A percentile compares a stretch with the other conserved stretches of the same genome.
phyloP scores from a whole-genome alignment of 2,113 vertebrate species.

The Saccopteryx leptura region DNA sequence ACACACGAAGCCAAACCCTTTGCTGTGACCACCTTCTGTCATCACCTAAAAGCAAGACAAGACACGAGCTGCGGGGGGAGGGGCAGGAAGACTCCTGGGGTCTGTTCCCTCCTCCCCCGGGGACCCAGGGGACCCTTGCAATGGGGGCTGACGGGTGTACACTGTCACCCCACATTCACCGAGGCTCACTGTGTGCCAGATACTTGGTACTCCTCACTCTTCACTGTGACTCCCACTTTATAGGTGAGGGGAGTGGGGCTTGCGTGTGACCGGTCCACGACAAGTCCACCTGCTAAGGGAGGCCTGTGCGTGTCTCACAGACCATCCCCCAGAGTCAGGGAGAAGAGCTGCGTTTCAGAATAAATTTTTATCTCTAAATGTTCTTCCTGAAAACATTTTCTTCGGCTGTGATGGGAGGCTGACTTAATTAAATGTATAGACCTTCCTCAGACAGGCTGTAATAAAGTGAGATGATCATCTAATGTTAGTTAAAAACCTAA shows the following conservation, averaged over 20 bases:
- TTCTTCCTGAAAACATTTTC: neutral
- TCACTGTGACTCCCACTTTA: neutral
- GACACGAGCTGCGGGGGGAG: constrained; percentile 82
- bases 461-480: neutral
- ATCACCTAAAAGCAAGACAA: constrained; percentile 94
- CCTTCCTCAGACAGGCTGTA: neutral
- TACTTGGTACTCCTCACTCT: neutral
- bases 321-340: neutral
- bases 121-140: neutral
- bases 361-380: neutral
- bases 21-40: constrained; percentile 97
- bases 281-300: neutral
- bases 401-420: neutral
- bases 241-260: neutral
- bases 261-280: neutral
- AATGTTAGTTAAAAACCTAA: neutral
- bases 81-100: neutral
- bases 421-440: neutral
- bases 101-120: neutral
- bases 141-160: too few relatives aligned
- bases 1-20: constrained; percentile 99
- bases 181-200: constrained; percentile 61
- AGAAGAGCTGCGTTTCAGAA: neutral
- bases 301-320: neutral
- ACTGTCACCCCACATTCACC: neutral